A percentile compares a stretch with the other conserved stretches of the same genome.
Evolutionary conservation across 2,888 invertebrate genomes (phyloP).

Genomic region (Sepioteuthis lessoniana): DNA sequence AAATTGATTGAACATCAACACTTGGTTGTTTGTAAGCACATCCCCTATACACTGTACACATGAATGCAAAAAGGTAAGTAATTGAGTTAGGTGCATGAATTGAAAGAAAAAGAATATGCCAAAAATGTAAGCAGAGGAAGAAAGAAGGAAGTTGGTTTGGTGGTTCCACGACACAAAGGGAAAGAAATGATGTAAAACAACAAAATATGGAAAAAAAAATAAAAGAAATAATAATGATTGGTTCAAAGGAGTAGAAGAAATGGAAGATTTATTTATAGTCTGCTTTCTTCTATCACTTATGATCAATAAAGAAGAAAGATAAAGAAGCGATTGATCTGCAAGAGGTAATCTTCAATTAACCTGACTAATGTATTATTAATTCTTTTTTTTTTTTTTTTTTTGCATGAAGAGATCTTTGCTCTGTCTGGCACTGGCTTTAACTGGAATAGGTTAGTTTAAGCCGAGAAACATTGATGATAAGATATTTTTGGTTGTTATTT

Average conservation of each 20-base stretch:
- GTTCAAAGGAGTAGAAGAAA: background rate
- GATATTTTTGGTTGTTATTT: too few species aligned
- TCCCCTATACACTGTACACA: background rate
- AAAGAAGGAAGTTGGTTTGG: background rate
- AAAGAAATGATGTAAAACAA: background rate
- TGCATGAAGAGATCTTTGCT: too few species aligned
- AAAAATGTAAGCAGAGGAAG: background rate
- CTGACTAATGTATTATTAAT: background rate
- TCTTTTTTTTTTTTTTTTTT: too few species aligned
- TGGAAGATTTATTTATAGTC: background rate
- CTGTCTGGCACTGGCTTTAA: too few species aligned
- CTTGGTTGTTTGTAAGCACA: background rate
- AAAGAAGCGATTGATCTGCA: background rate
- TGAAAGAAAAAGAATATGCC: background rate
- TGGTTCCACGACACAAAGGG: background rate
- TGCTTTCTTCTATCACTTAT: background rate
- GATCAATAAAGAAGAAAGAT: background rate
- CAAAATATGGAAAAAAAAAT: background rate
- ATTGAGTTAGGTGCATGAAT: background rate
- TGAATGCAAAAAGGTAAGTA: background rate
- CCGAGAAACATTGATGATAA: too few species aligned
- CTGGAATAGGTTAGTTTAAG: too few species aligned
- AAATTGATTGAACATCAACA: conserved; percentile 15
- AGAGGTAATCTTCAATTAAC: background rate
- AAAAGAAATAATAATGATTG: background rate